Evolutionary conservation across 2,797 vertebrate genomes (phyloP), one percentile per base, ranked within the genome.

Genomic region (Pipistrellus nathusii): DNA sequence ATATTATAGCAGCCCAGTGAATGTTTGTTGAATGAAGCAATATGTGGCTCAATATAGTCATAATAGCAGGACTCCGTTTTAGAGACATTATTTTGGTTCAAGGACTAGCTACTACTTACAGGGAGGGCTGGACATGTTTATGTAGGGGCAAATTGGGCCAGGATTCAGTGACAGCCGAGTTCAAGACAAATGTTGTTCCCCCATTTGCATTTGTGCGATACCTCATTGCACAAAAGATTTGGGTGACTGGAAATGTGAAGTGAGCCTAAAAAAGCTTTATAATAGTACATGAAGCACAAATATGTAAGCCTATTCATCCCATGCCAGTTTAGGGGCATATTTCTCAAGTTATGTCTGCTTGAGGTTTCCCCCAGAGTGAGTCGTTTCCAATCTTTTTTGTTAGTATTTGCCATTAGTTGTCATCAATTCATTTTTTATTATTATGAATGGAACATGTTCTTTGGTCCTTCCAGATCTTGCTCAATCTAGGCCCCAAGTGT

Each of bases 11-110:
- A 48, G 30, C 48, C 38, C 35, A 44, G 46, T 78, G 83, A 78
- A 85, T 73, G 38, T 90, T 71, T 41, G 38, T 41, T 41, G 80
- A 91, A 15, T 93, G 69, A 90, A 59, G 90, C 48, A 59, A 0
- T 81, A n/a, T 77, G 59, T 64, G 20, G 46, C 25, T 59, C 64
- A 91, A n/a, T 90, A 81, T 46, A 64, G 84, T 90, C 3, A 66
- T 59, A 78, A 59, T 20, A 59, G 25, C 35, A 82, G 71, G 64
- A 71, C 20, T 76, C 10, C 44, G 53, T 85, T 92, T 91, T 64
- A 77, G 80, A 84, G 32, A 86, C 59, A 76, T 55, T 90, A 82
- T 86, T 95, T 95, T 85, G 35, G 18, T 93, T 96, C 76, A 82
- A 44, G n/a, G 5, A 44, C 85, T 55, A 95, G 8, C 25, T 92